Percentiles rank a stretch among this genome's conserved stretches.
Conservation (phyloP, 2,797 vertebrate species). For the Neomorphus geoffroyi region DNA sequence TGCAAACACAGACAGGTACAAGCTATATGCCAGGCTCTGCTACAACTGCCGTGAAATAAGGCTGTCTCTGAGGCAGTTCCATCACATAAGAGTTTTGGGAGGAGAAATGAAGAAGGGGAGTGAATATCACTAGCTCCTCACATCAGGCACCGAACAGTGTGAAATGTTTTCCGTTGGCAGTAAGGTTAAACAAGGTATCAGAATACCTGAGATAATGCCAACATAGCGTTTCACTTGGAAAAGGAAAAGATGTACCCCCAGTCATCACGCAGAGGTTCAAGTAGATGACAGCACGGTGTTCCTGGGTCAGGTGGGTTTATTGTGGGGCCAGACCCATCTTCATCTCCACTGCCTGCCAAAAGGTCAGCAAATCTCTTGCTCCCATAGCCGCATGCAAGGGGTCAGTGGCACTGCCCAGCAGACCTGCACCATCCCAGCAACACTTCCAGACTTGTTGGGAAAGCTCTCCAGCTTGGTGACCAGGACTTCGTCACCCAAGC, state of each 20-base stretch:
- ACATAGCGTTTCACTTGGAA: background rate
- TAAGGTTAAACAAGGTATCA: background rate
- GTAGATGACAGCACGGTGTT: background rate
- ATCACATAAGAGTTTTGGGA: background rate
- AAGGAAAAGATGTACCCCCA: background rate
- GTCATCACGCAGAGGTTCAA: fast-evolving
- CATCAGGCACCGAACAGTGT: background rate
- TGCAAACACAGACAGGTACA: background rate
- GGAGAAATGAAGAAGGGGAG: background rate
- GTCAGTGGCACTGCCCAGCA: background rate
- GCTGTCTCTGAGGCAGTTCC: background rate
- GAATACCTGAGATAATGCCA: background rate
- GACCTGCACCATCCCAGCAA: too few species aligned
- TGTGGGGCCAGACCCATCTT: background rate
- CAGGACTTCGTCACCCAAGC: background rate
- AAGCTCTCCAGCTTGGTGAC: background rate
- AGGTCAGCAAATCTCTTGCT: background rate
- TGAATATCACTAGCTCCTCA: background rate
- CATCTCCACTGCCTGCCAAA: background rate
- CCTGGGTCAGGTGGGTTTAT: background rate
- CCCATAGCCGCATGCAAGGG: background rate
- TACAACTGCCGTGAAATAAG: background rate
- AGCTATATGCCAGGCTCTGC: background rate
- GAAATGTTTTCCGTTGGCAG: background rate
- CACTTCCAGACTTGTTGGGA: too few species aligned